Percentiles rank a stretch among this genome's conserved stretches.
These are phyloP conservation scores for Eucera pruinosa DNA, from an alignment of 2,888 invertebrate species.

Conservation along the genomic window DNA sequence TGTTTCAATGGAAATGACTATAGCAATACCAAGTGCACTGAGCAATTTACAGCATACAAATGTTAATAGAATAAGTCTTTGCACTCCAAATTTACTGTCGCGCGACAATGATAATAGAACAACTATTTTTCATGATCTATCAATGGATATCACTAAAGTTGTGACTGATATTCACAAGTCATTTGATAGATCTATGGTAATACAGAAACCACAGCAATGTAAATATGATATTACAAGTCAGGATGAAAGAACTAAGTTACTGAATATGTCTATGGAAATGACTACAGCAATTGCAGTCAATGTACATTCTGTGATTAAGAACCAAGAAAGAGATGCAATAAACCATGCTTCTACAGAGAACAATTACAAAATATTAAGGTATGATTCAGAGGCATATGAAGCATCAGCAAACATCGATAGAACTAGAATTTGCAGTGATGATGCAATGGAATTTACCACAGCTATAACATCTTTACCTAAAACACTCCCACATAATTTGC, in stretches of 20 bases:
- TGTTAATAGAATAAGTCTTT: constrained; percentile 1
- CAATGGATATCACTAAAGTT: constrained; percentile 61
- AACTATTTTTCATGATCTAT: constrained; percentile 10
- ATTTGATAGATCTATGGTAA: neutral
- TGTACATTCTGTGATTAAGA: neutral
- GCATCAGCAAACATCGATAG: neutral
- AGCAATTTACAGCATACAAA: neutral
- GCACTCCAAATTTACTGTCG: neutral
- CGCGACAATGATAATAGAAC: neutral
- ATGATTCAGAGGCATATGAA: neutral
- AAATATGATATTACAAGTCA: neutral
- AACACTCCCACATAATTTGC: neutral
- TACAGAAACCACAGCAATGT: neutral
- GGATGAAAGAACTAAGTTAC: constrained; percentile 15
- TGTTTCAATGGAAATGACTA: constrained; percentile 61
- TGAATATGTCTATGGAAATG: constrained; percentile 38
- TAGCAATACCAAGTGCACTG: constrained; percentile 22
- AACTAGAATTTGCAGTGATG: constrained; percentile 2
- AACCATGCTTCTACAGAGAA: neutral
- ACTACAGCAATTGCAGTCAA: constrained; percentile 19
- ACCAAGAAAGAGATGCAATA: neutral
- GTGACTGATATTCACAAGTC: neutral
- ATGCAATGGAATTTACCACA: constrained; percentile 31
- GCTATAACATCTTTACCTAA: neutral
- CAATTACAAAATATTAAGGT: neutral